phyloP scores from a whole-genome alignment of 1,140 invertebrate species.

The Coptotermes formosanus region DNA sequence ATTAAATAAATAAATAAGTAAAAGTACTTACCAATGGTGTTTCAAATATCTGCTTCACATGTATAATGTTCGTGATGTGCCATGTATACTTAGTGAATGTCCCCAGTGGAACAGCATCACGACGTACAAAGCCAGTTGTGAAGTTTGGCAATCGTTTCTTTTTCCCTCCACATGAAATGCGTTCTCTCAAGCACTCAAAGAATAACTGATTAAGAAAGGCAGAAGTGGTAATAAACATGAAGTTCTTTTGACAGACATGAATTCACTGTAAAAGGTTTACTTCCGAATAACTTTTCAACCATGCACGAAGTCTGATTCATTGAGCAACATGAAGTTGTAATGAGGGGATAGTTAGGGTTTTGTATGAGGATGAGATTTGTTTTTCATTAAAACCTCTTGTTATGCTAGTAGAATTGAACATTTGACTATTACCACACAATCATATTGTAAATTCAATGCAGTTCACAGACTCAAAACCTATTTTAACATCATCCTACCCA shows the following conservation, averaged over 20 bases:
- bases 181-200: constrained; percentile 68
- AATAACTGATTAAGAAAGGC: constrained; percentile 53
- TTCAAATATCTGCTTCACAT: constrained; percentile 76
- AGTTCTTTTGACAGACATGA: background rate
- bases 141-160: constrained; percentile 69
- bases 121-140: constrained; percentile 57
- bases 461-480: no score
- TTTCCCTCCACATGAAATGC: constrained; percentile 62
- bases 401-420: no score
- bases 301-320: background rate
- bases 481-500: no score
- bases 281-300: no score
- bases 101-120: constrained; percentile 64
- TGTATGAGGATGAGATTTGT: no score
- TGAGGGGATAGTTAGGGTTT: background rate
- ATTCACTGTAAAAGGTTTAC: background rate
- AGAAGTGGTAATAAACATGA: background rate
- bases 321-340: background rate
- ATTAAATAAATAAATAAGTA: no score
- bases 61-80: constrained; percentile 71
- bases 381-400: no score
- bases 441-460: no score
- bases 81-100: constrained; percentile 73
- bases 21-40: constrained; percentile 57
- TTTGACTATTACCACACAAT: no score